A percentile compares a stretch with the other conserved stretches of the same genome.
These are phyloP conservation scores for Incurvaria masculella DNA, from an alignment of 2,888 invertebrate species.

Conservation along the genomic window DNA sequence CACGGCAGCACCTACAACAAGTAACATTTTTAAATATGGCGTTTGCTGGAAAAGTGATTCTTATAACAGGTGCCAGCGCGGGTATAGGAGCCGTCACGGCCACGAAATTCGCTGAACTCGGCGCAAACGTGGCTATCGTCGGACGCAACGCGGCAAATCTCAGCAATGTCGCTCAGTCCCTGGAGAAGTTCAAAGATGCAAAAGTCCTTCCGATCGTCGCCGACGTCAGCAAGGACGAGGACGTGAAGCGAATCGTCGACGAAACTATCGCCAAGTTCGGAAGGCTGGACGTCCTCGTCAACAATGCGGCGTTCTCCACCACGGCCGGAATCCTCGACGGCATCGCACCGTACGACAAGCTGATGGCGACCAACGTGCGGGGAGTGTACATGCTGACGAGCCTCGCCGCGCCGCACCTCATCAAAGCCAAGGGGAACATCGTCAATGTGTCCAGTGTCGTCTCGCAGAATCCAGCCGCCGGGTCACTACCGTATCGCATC, in stretches of 20 bases:
- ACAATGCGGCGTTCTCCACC: constrained; percentile 9
- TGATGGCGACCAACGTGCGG: constrained; percentile 75
- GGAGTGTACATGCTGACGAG: constrained; percentile 66
- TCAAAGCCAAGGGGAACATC: constrained; percentile 67
- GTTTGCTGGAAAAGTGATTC: background rate
- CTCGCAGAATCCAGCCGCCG: constrained; percentile 73
- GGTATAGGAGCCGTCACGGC: background rate
- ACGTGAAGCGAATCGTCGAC: constrained; percentile 4
- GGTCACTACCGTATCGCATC: constrained; percentile 74
- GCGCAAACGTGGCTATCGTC: background rate
- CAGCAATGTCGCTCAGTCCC: constrained; percentile 1
- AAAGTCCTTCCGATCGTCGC: background rate
- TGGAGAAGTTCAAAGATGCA: too few species aligned
- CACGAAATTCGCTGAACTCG: background rate
- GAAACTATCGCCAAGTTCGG: constrained; percentile 7
- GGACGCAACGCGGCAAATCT: background rate
- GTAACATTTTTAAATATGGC: background rate
- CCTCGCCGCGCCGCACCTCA: constrained; percentile 71
- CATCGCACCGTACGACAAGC: constrained; percentile 70
- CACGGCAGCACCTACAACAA: too few species aligned
- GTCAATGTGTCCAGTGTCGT: constrained; percentile 86
- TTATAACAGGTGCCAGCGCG: background rate
- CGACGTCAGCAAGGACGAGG: constrained; percentile 6
- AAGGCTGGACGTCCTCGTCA: constrained; percentile 9
- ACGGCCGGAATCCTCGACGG: constrained; percentile 8